Evolutionary conservation across 2,797 vertebrate genomes (phyloP), one percentile per base, ranked within the genome.

Genomic region (Enteromius thamalakanensis): DNA sequence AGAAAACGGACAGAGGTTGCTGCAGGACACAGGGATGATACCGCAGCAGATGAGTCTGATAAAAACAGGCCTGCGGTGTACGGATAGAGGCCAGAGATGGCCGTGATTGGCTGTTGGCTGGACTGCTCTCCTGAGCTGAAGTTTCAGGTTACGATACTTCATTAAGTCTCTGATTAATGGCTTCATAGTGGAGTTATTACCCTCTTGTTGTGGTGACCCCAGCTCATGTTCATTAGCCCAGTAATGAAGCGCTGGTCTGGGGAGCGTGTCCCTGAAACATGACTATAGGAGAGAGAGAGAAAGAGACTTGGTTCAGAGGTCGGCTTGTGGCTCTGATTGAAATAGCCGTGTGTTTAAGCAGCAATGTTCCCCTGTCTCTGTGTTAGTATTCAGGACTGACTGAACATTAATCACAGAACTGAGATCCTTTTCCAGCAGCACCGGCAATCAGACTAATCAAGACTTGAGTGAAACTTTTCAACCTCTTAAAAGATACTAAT

Each of bases 211-310:
- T 88, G 84, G 89, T 82, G 88, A 88, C 84, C 87, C 86, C 70
- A 80, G 81, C 80, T 87, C 84, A 79, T 80, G 87, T 86, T 92
- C 89, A 89, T 91, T 90, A 88, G 80, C 76, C 79, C 85, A 79
- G 83, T 89, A 89, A 90, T 91, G 87, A 87, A 89, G 88, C 86
- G 42, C 80, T 84, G 83, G 85, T 85, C 88, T 90, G 87, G 81
- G 53, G 84, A 86, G 77, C 76, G 79, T 79, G 67, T 85, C 84
- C 81, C 86, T 91, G 87, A 90, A 84, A 88, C 87, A 89, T 84
- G 87, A 87, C 84, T 86, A 70, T 75, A 84, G 87, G 58, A 85
- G 79, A 86, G 82, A 87, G 86, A 71, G 34, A 89, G 86, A 67
- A 68, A 83, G 26, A 70, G 81, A 76, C 65, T n/a, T 85, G 87